Conservation (phyloP, 2,888 invertebrate species). For the Tridacna crocea region DNA sequence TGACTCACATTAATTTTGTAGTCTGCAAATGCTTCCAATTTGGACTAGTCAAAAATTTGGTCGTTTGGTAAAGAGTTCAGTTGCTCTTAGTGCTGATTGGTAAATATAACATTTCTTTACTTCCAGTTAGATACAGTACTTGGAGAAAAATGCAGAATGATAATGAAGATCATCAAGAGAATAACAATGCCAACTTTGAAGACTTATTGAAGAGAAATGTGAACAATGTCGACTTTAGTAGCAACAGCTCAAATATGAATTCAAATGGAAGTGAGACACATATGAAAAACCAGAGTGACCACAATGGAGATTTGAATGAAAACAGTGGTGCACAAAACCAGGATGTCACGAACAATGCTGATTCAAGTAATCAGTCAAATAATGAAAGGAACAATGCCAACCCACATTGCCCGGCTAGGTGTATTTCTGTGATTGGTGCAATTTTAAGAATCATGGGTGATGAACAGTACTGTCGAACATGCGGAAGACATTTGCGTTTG, state of each 20-base stretch:
- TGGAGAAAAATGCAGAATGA: neutral
- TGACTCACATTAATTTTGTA: too few species aligned
- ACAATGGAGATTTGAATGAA: neutral
- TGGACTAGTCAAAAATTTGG: too few species aligned
- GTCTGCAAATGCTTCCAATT: too few species aligned
- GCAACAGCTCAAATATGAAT: neutral
- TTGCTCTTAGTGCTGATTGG: too few species aligned
- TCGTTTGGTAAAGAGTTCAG: too few species aligned
- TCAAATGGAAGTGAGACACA: neutral
- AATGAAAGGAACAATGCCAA: neutral
- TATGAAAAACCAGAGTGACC: neutral
- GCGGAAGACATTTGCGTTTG: conserved; percentile 66
- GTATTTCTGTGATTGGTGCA: conserved; percentile 60
- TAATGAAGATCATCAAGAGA: neutral
- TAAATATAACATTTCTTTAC: too few species aligned
- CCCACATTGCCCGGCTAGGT: neutral
- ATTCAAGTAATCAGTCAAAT: neutral
- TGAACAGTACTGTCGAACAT: conserved; percentile 63
- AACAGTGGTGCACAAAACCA: neutral
- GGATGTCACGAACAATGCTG: neutral
- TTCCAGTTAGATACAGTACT: too few species aligned
- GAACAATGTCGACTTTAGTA: conserved; percentile 11
- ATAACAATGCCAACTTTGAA: neutral
- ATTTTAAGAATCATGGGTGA: conserved; percentile 72
- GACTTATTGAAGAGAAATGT: conserved; percentile 10